These are phyloP conservation scores for Pelmatolapia mariae DNA, from an alignment of 2,113 vertebrate species.

Conservation along the genomic window DNA sequence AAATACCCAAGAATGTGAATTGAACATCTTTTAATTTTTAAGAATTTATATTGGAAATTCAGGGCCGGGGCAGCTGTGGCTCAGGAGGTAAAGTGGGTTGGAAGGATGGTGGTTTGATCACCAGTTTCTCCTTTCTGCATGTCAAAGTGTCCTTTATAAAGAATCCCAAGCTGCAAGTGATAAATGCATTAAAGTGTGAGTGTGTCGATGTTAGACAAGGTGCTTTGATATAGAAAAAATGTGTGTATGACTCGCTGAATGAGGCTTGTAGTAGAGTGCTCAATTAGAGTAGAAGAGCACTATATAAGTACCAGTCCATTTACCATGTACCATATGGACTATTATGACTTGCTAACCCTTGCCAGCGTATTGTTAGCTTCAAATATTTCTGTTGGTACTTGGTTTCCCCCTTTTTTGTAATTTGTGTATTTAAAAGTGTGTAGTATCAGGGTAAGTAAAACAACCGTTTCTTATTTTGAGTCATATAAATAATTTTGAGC, in stretches of 20 bases:
- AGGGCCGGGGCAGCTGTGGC: background rate
- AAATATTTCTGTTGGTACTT: background rate
- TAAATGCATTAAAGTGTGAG: background rate
- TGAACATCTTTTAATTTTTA: background rate
- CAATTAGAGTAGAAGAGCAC: background rate
- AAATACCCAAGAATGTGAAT: background rate
- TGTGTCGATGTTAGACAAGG: background rate
- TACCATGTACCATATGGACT: background rate
- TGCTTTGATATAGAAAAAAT: background rate
- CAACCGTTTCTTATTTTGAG: background rate
- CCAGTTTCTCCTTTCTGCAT: background rate
- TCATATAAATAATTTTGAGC: background rate
- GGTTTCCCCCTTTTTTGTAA: background rate
- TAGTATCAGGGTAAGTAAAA: background rate
- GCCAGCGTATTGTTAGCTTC: background rate
- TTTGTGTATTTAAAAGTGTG: background rate
- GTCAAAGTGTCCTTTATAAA: background rate
- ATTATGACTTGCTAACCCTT: background rate
- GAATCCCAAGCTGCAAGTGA: background rate
- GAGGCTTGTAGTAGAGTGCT: background rate
- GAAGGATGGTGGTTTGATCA: background rate
- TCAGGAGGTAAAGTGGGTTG: background rate
- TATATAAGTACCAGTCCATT: background rate
- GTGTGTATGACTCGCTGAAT: background rate
- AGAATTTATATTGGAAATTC: background rate